Evolutionary conservation across 2,113 vertebrate species (phyloP), one percentile per base, ranked within the genome.

Genomic region (Carassius auratus): DNA sequence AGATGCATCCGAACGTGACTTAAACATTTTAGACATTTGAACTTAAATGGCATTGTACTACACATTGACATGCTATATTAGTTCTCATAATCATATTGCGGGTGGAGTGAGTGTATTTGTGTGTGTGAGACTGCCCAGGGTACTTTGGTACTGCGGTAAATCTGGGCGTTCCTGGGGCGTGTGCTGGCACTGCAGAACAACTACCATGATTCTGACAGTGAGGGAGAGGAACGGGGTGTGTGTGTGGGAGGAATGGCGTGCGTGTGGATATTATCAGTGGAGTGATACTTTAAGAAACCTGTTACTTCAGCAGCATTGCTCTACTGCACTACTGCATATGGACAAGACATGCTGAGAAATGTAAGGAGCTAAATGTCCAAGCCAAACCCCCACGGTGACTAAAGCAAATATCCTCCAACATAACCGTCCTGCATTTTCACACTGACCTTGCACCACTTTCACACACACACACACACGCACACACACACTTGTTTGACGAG

Each of bases 141-240:
- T 82, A 86, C 68, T 79, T 79, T 48, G 79, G 86, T 89, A 86
- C 87, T 86, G 55, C 50, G 23, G 87, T 84, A 87, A 88, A 90
- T 74, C 38, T 14, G 50, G 83, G 86, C 76, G 85, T 87, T 87
- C 38, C 85, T 89, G 52, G 73, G 61, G 79, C 76, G 71, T 76
- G 75, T 83, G 69, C 77, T 55, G 79, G 82, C 81, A 84, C 62
- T 85, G 84, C 78, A 84, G 90, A 89, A 66, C 79, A 83, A 85
- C 79, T 85, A 87, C 64, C 55, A 80, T n/a, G 50, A 83, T 59
- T 77, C 62, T 62, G 36, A 78, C 38, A 73, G 64, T 14, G 73
- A 81, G 26, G 3, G 45, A 80, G 73, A 83, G 50, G 68, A 50
- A 64, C 15, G 36, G 36, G n/a, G 30, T 13, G 57, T 74, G 57